phyloP scores from a whole-genome alignment of 2,888 invertebrate genomes.

The Melanophora roralis region DNA sequence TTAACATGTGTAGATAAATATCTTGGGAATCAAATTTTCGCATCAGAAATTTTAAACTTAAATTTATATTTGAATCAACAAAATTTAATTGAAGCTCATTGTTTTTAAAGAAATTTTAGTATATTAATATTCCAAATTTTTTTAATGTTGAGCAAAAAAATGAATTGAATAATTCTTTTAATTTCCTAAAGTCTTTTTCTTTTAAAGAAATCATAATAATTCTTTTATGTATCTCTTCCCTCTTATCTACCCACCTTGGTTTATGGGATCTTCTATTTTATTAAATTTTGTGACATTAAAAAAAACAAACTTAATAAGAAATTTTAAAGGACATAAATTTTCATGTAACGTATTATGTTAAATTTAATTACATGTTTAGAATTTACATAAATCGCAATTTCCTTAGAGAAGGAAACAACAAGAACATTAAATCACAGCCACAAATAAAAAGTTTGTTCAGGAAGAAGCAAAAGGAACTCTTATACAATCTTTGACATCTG shows the following conservation, averaged over 20 bases:
- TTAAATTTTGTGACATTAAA: neutral
- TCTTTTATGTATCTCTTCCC: neutral
- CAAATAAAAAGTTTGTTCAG: neutral
- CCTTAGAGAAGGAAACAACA: neutral
- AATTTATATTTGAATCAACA: no score
- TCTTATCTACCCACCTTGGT: neutral
- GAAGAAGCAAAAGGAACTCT: neutral
- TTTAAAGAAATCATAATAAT: constrained; percentile 14
- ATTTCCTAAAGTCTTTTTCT: no score
- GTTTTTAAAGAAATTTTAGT: no score
- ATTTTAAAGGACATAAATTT: constrained; percentile 33
- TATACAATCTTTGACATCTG: constrained; percentile 35
- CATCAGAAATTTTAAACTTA: no score
- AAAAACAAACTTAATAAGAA: constrained; percentile 19
- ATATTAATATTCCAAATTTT: no score
- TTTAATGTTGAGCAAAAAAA: no score
- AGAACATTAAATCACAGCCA: neutral
- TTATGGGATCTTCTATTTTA: neutral
- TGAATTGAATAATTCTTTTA: no score
- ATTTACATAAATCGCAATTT: constrained; percentile 43
- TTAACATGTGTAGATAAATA: no score
- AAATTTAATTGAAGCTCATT: no score
- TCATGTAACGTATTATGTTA: constrained; percentile 31
- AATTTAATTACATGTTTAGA: constrained; percentile 49
- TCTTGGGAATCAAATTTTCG: no score